phyloP scores from a whole-genome alignment of 1,140 invertebrate genomes.

The Zelostemma sp. region DNA sequence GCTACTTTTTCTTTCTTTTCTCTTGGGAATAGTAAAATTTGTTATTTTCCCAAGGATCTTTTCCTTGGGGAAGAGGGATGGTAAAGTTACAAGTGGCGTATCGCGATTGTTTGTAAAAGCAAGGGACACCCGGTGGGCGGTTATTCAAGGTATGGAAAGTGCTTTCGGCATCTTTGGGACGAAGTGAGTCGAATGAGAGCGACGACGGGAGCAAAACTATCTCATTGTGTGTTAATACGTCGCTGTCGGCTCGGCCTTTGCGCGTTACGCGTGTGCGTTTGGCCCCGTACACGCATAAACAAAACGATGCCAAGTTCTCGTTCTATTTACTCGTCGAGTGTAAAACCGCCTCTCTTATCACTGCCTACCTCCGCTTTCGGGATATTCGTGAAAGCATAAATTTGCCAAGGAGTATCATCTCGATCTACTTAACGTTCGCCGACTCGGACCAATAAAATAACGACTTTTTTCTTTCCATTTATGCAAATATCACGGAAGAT shows the following conservation, averaged over 20 bases:
- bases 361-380: constrained; percentile 5
- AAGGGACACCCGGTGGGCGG: constrained; percentile 54
- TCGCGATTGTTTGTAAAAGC: constrained; percentile 25
- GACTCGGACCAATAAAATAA: not conserved
- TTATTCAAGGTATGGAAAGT: constrained; percentile 58
- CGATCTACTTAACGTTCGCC: constrained; percentile 9
- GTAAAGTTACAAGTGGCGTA: not conserved
- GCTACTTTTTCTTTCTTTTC: too few relatives aligned
- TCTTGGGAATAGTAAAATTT: too few relatives aligned
- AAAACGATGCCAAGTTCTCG: constrained; percentile 32
- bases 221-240: constrained; percentile 72
- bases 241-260: constrained; percentile 50
- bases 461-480: too few relatives aligned
- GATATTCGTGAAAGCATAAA: constrained; percentile 32
- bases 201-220: constrained; percentile 68
- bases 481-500: too few relatives aligned
- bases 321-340: constrained; percentile 32
- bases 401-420: constrained; percentile 35
- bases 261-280: constrained; percentile 37
- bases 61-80: too few relatives aligned
- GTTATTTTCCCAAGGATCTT: too few relatives aligned
- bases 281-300: constrained; percentile 28
- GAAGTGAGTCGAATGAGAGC: constrained; percentile 47
- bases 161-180: constrained; percentile 49
- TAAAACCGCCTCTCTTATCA: constrained; percentile 43